These are phyloP conservation scores for Oophaga sylvatica DNA, from an alignment of 2,797 vertebrate species.

Conservation along the genomic window DNA sequence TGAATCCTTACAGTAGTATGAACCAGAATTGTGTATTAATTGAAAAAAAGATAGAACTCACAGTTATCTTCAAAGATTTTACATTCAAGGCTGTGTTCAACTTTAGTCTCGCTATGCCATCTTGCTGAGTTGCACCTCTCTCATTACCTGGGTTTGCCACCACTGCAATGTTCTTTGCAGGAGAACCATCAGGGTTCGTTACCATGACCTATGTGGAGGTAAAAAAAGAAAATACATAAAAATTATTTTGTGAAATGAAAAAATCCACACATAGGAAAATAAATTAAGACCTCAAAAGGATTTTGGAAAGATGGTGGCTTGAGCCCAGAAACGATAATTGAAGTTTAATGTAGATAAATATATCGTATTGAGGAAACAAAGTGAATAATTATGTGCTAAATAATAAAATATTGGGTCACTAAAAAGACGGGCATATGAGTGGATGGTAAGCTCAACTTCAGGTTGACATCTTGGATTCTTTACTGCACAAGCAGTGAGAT, in stretches of 20 bases:
- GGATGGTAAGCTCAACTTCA: no score
- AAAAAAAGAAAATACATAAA: background rate
- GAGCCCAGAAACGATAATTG: no score
- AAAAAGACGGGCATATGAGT: no score
- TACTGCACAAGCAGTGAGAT: no score
- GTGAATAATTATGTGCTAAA: no score
- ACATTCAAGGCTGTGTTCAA: constrained; percentile 71
- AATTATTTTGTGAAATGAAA: background rate
- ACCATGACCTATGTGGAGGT: background rate
- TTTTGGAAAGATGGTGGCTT: no score
- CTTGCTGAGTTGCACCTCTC: constrained; percentile 65
- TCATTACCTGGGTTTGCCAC: constrained; percentile 8
- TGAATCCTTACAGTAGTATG: background rate
- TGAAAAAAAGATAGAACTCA: constrained; percentile 60
- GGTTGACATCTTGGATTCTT: no score
- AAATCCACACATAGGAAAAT: no score
- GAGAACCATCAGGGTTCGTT: constrained; percentile 68
- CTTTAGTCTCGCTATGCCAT: constrained; percentile 76
- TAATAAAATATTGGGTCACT: no score
- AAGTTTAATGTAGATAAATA: no score
- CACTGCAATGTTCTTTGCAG: constrained; percentile 68
- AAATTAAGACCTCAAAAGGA: no score
- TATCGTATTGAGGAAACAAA: no score
- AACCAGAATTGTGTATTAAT: background rate
- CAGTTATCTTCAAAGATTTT: constrained; percentile 63